Percentiles rank a stretch among this genome's conserved stretches.
phyloP scores from a whole-genome alignment of 2,797 vertebrate species.

The Clamator glandarius region DNA sequence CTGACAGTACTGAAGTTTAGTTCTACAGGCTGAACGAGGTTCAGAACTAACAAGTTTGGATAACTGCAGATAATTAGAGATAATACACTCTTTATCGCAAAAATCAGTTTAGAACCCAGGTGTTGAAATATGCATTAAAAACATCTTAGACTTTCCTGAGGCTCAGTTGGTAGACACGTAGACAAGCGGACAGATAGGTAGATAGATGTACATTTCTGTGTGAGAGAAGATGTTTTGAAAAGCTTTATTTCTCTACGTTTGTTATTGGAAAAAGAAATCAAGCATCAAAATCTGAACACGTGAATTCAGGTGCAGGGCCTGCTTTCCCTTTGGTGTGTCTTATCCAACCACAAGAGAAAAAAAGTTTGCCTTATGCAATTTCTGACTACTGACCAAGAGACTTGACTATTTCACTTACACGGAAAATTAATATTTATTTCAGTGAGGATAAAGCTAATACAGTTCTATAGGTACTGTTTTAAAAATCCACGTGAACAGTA shows the following conservation, averaged over 20 bases:
- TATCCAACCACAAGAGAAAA: not conserved
- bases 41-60: not conserved
- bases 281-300: not conserved
- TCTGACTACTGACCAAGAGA: not conserved
- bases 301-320: too few relatives aligned
- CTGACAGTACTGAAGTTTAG: not conserved
- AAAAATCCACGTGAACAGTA: not conserved
- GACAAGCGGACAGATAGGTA: too few relatives aligned
- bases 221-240: not conserved
- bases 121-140: not conserved
- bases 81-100: not conserved
- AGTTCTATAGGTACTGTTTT: not conserved
- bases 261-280: not conserved
- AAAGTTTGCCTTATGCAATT: not conserved
- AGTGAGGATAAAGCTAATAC: not conserved
- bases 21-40: not conserved
- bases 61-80: not conserved
- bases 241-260: not conserved
- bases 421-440: not conserved
- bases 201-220: not conserved
- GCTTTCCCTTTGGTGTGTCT: too few relatives aligned
- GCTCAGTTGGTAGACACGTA: not conserved
- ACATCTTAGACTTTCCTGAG: not conserved
- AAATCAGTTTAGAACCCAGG: not conserved
- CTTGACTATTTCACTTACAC: not conserved